Evolutionary conservation across 2,113 vertebrate genomes (phyloP), one percentile per base, ranked within the genome.

Genomic region (Nymphicus hollandicus): DNA sequence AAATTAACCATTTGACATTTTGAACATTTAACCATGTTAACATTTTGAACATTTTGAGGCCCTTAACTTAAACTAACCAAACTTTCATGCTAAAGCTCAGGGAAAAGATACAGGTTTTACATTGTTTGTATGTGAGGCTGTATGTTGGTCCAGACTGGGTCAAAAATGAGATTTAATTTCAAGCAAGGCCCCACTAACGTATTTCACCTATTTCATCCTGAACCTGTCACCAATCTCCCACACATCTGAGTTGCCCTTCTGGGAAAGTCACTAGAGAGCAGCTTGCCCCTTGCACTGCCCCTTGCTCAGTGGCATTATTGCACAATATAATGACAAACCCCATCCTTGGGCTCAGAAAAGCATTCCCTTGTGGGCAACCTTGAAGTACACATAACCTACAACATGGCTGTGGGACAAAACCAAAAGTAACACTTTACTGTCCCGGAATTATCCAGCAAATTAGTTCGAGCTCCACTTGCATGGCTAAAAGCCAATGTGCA

Each of bases 241-340:
- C 11, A 25, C 6, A 15, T 8, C 6, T 46, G 10, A 53, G 55
- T 19, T 65, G 6, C 10, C 16, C 16, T 31, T 64, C 23, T 39
- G 35, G 63, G 29, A 35, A 20, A n/a, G 9, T 22, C 41, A 39
- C 31, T n/a, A 55, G 43, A 13, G 41, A 61, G 6, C 7, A 13
- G 6, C 37, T 64, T 7, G 28, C 28, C 9, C 28, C 22, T 17
- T 0, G 2, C 37, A 1, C 8, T 64, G 60, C 27, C 27, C 33
- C 6, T 0, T 3, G 5, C 2, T 33, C 39, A 33, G 53, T n/a
- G 4, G 4, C 1, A 13, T 55, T 25, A 0, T 53, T 50, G 71
- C 49, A n/a, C 23, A 23, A 10, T 12, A 19, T 13, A 29, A 1
- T 3, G 53, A 15, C 53, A 63, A 63, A 63, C 1, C 9, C 35